Evolutionary conservation across 2,113 vertebrate species (phyloP).

Genomic region (Plestiodon gilberti): DNA sequence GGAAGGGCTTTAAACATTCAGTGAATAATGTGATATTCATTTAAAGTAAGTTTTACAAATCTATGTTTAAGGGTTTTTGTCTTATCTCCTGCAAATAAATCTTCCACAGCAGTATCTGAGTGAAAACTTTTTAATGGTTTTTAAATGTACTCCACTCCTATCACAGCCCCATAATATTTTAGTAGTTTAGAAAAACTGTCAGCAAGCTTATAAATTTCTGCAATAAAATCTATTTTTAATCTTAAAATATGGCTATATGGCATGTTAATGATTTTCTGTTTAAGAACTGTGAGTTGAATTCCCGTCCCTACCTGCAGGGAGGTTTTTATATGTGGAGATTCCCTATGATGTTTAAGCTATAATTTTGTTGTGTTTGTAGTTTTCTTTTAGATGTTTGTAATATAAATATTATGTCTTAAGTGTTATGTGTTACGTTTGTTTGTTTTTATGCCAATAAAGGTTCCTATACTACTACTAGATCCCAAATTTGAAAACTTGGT

Average conservation of each 20-base stretch:
- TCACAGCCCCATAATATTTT: constrained; percentile 25
- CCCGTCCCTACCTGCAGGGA: too few relatives aligned
- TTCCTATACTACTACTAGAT: not conserved
- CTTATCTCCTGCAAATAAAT: constrained; percentile 57
- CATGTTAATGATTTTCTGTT: not conserved
- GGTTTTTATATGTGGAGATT: too few relatives aligned
- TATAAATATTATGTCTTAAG: too few relatives aligned
- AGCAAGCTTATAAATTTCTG: constrained; percentile 31
- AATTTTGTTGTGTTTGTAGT: too few relatives aligned
- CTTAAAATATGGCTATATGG: not conserved
- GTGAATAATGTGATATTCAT: constrained; percentile 50
- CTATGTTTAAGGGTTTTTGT: constrained; percentile 37
- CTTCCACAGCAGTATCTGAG: constrained; percentile 30
- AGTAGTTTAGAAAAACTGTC: constrained; percentile 47
- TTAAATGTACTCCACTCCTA: constrained; percentile 5
- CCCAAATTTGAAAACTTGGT: not conserved
- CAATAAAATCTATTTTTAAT: constrained; percentile 16
- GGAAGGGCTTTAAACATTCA: constrained; percentile 49
- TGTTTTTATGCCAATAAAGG: too few relatives aligned
- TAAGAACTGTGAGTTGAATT: constrained; percentile 5
- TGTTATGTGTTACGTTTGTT: too few relatives aligned
- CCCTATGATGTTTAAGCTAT: too few relatives aligned
- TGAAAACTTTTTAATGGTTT: constrained; percentile 34
- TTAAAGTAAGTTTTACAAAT: constrained; percentile 47
- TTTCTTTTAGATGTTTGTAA: too few relatives aligned